Percentiles rank a stretch among this genome's conserved stretches.
Evolutionary conservation across 2,888 invertebrate genomes (phyloP).

Genomic region (Pharmacophagus antenor): DNA sequence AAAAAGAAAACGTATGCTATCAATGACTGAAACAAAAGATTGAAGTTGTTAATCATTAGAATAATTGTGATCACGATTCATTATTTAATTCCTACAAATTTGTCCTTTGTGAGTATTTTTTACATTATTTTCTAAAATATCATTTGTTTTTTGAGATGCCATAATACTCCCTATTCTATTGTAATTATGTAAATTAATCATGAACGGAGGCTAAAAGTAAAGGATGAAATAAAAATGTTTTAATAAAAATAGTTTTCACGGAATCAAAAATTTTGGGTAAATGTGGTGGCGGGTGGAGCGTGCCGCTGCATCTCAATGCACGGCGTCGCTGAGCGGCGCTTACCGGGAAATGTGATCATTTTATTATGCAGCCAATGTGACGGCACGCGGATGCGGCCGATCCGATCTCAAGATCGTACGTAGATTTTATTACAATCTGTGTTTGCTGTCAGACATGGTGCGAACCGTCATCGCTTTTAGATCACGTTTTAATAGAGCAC

Average conservation of each 20-base stretch:
- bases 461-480: slow-evolving; percentile 6
- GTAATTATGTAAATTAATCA: no score
- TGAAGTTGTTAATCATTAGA: no score
- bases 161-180: no score
- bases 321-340: slow-evolving; percentile 46
- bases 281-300: slow-evolving; percentile 39
- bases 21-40: no score
- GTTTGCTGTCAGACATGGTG: slow-evolving; percentile 10
- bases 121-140: no score
- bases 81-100: no score
- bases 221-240: no score
- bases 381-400: slow-evolving; percentile 44
- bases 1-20: no score
- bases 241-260: slow-evolving; percentile 45
- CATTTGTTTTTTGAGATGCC: no score
- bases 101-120: no score
- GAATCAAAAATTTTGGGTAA: slow-evolving; percentile 46
- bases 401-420: slow-evolving; percentile 25
- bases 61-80: no score
- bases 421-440: slow-evolving; percentile 30
- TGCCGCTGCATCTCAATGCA: slow-evolving; percentile 55
- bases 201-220: no score
- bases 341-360: slow-evolving; percentile 54
- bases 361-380: slow-evolving; percentile 56
- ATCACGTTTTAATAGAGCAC: neutral